These are phyloP conservation scores for Archaeoteleia sp. DNA, from an alignment of 2,888 invertebrate species.

Conservation along the genomic window DNA sequence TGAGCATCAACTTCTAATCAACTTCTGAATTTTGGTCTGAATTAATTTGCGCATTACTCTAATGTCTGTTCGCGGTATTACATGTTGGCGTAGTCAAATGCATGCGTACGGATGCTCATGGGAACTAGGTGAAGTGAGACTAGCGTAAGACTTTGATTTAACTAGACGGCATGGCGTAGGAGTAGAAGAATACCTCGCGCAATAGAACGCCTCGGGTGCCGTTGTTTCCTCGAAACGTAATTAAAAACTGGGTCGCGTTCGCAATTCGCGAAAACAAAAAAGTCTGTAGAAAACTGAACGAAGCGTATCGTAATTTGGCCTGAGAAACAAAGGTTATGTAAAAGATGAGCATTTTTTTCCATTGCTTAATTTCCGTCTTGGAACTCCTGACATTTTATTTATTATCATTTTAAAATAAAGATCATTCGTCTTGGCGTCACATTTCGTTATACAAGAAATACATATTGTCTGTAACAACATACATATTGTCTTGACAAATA, in stretches of 20 bases:
- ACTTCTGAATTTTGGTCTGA: no score
- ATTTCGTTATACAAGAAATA: no score
- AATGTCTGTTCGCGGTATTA: not conserved
- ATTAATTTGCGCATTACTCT: not conserved
- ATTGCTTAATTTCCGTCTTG: no score
- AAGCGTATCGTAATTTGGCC: constrained; percentile 21
- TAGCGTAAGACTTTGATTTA: constrained; percentile 42
- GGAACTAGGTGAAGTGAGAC: constrained; percentile 59
- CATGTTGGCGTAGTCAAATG: constrained; percentile 11
- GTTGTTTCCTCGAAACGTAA: constrained; percentile 58
- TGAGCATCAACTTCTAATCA: no score
- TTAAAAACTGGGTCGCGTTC: constrained; percentile 60
- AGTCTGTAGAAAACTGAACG: constrained; percentile 15
- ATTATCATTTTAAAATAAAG: no score
- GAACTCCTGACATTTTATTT: no score
- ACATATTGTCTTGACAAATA: no score
- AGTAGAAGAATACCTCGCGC: constrained; percentile 57
- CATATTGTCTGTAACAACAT: no score
- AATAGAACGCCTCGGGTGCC: constrained; percentile 49
- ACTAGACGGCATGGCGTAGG: constrained; percentile 42
- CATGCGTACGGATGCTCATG: constrained; percentile 41
- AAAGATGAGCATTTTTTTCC: not conserved
- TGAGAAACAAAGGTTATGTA: not conserved
- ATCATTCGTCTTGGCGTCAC: no score
- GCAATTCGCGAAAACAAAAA: constrained; percentile 37